Percentiles rank a stretch among this genome's conserved stretches.
These are phyloP conservation scores for Phaedon cochleariae DNA, from an alignment of 2,888 invertebrate genomes.

Conservation along the genomic window DNA sequence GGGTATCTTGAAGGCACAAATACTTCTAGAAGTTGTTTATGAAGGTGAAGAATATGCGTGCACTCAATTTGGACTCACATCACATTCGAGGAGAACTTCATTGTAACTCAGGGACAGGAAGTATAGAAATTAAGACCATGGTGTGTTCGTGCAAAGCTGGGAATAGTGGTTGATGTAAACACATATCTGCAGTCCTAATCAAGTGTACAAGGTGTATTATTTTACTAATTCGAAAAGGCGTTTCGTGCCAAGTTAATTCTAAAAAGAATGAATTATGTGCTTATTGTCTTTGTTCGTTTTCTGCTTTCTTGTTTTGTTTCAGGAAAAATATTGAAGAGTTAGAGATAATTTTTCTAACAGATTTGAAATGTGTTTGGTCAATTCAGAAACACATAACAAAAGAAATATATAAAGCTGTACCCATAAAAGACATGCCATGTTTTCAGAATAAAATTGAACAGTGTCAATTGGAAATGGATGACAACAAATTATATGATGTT, in stretches of 20 bases:
- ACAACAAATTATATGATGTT: slow-evolving; percentile 15
- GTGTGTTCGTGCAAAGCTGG: slow-evolving; percentile 15
- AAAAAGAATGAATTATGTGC: slow-evolving; percentile 10
- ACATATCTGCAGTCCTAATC: slow-evolving; percentile 16
- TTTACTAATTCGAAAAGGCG: slow-evolving; percentile 23
- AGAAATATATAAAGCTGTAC: slow-evolving; percentile 20
- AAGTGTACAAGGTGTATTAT: slow-evolving; percentile 14
- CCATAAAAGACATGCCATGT: no score
- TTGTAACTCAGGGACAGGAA: background rate
- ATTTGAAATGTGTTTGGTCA: slow-evolving; percentile 23
- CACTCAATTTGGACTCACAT: slow-evolving; percentile 12
- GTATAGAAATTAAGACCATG: slow-evolving; percentile 2
- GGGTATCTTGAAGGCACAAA: slow-evolving; percentile 8
- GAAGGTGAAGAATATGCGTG: slow-evolving; percentile 18
- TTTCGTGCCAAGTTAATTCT: slow-evolving; percentile 15
- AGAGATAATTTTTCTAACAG: slow-evolving; percentile 24
- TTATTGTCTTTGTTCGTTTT: slow-evolving; percentile 18
- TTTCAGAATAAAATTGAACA: slow-evolving; percentile 19
- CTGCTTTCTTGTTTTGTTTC: slow-evolving; percentile 21
- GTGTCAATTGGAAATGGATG: slow-evolving; percentile 4
- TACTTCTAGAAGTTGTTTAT: slow-evolving; percentile 16
- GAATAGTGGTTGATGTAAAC: slow-evolving; percentile 17
- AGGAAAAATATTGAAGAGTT: slow-evolving; percentile 25
- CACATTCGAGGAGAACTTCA: slow-evolving; percentile 7
- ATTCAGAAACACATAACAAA: slow-evolving; percentile 9